Evolutionary conservation across 1,140 invertebrate species (phyloP), one percentile per base, ranked within the genome.

Genomic region (Planococcus citri): DNA sequence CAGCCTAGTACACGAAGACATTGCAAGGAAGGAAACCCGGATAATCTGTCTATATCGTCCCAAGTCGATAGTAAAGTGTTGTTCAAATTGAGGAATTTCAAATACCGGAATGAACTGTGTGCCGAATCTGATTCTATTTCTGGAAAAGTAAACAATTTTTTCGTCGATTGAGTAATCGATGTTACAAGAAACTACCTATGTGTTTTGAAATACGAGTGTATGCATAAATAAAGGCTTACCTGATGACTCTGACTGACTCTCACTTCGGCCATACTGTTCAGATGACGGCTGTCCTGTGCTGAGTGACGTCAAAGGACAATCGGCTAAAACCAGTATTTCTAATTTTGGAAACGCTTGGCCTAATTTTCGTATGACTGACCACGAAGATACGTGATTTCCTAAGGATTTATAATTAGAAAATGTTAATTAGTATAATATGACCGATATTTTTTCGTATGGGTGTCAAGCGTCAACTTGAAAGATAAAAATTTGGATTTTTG

Each of bases 11-110:
- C 85, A 73, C 92, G 81, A 29, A 95, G 81, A 79, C 91, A 91
- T 73, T 85, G 85, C n/a, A 96, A 79, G 17, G 84, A 82, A 0
- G 90, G 90, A 79, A 94, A 94, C 71, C 84, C 84, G 21, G 88
- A 86, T 38, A 97, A 81, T 73, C 86, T 82, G 74, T 94, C 91
- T 68, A 96, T 86, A 75, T 95, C 91, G 74, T 90, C 86, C 93
- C 94, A 95, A 12, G 87, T 87, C 14, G 85, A 82, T 27, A 97
- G 77, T 24, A 87, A 81, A 0, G 90, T 91, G 69, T 90, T 90
- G 76, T 91, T 93, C 20, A 96, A 80, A 77, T 94, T 94, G 10
- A 96, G 80, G 77, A 88, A 86, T 75, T 86, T 82, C 41, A 94
- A 80, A 74, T 84, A 84, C 57, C 84, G 84, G 78, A 86, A 90